Evolutionary conservation across 2,113 vertebrate genomes (phyloP), one percentile per base, ranked within the genome.

Genomic region (Dryoscopus gambensis): DNA sequence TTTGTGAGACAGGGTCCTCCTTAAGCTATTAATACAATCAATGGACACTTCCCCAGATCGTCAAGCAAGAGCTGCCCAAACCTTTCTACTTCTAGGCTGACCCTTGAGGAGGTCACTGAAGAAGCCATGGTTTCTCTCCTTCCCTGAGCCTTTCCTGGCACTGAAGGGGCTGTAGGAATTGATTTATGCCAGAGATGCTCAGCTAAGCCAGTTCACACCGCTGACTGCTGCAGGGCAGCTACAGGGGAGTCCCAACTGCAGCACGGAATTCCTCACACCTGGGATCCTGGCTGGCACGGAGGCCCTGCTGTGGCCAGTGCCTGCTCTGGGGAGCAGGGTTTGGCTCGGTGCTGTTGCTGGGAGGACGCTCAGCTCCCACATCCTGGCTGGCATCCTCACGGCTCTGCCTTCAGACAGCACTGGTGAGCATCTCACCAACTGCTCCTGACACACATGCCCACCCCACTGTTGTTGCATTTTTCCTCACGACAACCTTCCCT

Each of bases 401-500:
- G 87, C 80, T 60, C 81, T 76, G 94, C 91, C 84, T 67, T 73
- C 79, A 65, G 70, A 87, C 59, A 84, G 74, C 65, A 13, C 87
- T 37, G 84, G 89, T 73, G 84, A 90, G 47, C 68, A 11, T 47
- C 53, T 85, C 2, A 0, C 67, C 59, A 80, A 7, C 73, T 46
- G 77, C 82, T 91, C 67, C 74, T 67, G 74, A 83, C 77, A 40
- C 42, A 52, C 52, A 39, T 0, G 23, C 80, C 79, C 59, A 71
- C 79, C 53, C 74, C 79, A 44, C 73, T 69, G 30, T 14, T 75
- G 87, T 37, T 68, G 46, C 78, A 25, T 92, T 92, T 89, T 73
- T 85, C 90, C 69, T 92, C 89, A 82, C 1, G 2, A 74, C 93
- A 96, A 56, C 82, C 75, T 92, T 89, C 80, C 56, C 88, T 94